Evolutionary conservation across 2,797 vertebrate species (phyloP).

Genomic region (Chromis chromis): DNA sequence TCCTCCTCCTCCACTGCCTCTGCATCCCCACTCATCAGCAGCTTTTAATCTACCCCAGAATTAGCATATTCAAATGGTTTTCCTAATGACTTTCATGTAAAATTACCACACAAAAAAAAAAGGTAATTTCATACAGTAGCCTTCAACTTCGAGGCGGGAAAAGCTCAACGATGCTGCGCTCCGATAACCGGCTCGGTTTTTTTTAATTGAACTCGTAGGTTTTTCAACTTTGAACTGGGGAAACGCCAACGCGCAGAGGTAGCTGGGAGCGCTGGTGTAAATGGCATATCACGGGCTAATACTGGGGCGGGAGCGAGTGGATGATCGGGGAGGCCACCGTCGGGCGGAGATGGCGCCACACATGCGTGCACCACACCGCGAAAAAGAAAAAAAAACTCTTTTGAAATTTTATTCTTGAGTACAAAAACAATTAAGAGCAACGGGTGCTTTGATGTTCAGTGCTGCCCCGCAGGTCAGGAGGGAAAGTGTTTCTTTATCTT

Average conservation of each 20-base stretch:
- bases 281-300: conserved; percentile 69
- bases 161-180: conserved; percentile 40
- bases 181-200: conserved; percentile 51
- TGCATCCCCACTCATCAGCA: conserved; percentile 69
- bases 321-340: conserved; percentile 38
- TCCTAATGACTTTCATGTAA: conserved; percentile 79
- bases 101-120: conserved; percentile 41
- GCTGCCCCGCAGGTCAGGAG: conserved; percentile 81
- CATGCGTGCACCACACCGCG: neutral
- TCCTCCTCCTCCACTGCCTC: neutral
- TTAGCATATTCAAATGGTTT: conserved; percentile 79
- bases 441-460: conserved; percentile 82
- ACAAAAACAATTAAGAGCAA: conserved; percentile 77
- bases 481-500: conserved; percentile 84
- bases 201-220: conserved; percentile 66
- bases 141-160: conserved; percentile 63
- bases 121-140: conserved; percentile 76
- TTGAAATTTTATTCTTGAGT: conserved; percentile 73
- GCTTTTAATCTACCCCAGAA: conserved; percentile 74
- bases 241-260: neutral
- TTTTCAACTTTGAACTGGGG: conserved; percentile 69
- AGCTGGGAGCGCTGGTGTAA: conserved; percentile 58
- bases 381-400: conserved; percentile 38
- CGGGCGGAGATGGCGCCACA: conserved; percentile 31
- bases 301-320: conserved; percentile 35